Conservation (phyloP, 2,113 vertebrate species). For the Cacatua alba region DNA sequence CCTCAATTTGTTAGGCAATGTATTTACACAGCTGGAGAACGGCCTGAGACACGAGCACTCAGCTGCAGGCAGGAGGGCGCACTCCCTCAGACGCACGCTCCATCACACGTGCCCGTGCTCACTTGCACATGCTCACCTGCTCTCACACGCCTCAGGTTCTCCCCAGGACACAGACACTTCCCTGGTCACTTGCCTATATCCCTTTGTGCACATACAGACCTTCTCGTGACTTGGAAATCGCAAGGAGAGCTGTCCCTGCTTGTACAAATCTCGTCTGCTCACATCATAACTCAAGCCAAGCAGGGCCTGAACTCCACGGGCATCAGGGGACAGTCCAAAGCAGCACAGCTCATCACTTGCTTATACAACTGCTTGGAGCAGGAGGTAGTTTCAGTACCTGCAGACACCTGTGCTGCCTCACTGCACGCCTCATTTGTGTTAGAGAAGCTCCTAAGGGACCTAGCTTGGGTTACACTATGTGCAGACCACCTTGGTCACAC, state of each 20-base stretch:
- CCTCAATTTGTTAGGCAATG: slow-evolving; percentile 14
- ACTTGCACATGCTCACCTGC: not conserved
- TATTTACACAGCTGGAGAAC: slow-evolving; percentile 58
- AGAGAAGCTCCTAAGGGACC: not conserved
- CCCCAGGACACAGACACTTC: rapidly evolving
- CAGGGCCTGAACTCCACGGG: not conserved
- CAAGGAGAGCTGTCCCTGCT: not conserved
- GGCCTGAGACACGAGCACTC: not conserved
- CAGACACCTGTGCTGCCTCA: not conserved
- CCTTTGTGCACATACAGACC: not conserved
- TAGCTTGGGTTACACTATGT: not conserved
- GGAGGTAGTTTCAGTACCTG: not conserved
- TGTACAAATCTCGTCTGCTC: not conserved
- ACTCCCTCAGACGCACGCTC: rapidly evolving
- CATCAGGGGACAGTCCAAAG: not conserved
- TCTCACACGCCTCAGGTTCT: not conserved
- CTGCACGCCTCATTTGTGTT: not conserved
- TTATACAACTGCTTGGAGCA: rapidly evolving
- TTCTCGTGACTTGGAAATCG: not conserved
- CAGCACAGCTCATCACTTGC: not conserved
- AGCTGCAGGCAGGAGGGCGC: not conserved
- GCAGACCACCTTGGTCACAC: not conserved
- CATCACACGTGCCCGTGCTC: not conserved
- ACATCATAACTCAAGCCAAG: not conserved
- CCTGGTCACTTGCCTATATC: not conserved